Base-by-base conservation (phyloP, 2,888 invertebrate genomes). In the Netelia virgata region DNA sequence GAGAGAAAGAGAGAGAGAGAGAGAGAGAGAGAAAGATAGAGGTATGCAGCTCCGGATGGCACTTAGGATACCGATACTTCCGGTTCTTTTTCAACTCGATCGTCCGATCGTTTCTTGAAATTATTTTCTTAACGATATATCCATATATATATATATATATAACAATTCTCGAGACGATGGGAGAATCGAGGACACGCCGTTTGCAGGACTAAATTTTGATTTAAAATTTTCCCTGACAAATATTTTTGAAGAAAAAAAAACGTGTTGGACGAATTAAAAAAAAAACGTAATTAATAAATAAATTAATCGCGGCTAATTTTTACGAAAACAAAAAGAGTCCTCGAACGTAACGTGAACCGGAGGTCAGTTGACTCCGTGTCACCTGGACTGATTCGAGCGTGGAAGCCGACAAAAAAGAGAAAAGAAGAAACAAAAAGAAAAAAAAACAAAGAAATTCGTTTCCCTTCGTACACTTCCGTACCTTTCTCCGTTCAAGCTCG, bases 41-140 rank as follows among this genome's bases (percentile, higher is more conserved):
- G 93, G 93, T 93, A 93, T 93, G 93, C 93, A 93, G 93, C 89
- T 91, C 93, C 90, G 92, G 90, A 91, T 93, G 92, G 92, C 93
- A 93, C 93, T 93, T 93, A 92, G 93, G 91, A 93, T 92, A 91
- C 89, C 89, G 92, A 91, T 89, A 90, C 88, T 88, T 87, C 89
- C 90, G 90, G 90, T 91, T 92, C 86, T 86, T 88, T 79, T 64
- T 66, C n/a, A 78, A 75, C 86, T 84, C 89, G 89, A 86, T 90
- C 79, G 87, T 90, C 88, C 87, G 87, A 79, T 84, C 81, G 50
- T 79, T 53, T 84, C 79, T 61, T 68, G 70, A 55, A 55, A 50
- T 57, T 53, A 50, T 59, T 18, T 53, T n/a, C 10, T 20, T 28
- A 64, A 66, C 41, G 57, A 81, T 84, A 86, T 86, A 86, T 86